Evolutionary conservation across 2,888 invertebrate species (phyloP).

Genomic region (Pollenia amentaria): DNA sequence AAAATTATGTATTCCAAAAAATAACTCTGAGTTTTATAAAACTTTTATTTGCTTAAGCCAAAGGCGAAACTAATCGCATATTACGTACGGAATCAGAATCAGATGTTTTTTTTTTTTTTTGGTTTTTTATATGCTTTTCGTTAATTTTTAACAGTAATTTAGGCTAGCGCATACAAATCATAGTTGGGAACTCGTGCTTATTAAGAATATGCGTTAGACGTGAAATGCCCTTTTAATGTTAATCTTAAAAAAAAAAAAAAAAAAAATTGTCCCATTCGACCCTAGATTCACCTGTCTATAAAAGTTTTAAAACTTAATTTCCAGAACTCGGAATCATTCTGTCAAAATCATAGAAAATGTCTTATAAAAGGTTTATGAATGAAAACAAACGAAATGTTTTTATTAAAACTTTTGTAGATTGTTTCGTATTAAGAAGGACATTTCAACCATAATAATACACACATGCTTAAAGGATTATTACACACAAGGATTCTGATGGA

Average conservation of each 20-base stretch:
- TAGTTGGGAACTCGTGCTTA: no score
- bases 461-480: neutral
- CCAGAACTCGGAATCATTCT: neutral
- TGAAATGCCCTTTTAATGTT: no score
- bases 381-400: neutral
- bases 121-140: no score
- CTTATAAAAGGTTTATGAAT: constrained; percentile 1
- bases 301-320: neutral
- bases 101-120: no score
- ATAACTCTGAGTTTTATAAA: no score
- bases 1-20: no score
- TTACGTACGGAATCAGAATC: no score
- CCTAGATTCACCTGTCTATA: constrained; percentile 20
- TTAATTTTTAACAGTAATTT: no score
- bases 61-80: no score
- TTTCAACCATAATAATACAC: neutral
- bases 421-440: neutral
- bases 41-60: no score
- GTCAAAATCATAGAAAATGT: constrained; percentile 2
- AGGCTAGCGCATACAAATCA: no score
- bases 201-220: no score
- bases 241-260: neutral
- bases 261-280: neutral
- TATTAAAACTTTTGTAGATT: constrained; percentile 1
- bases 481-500: neutral